Conservation (phyloP, 2,113 vertebrate species). For the Heterocephalus glaber region DNA sequence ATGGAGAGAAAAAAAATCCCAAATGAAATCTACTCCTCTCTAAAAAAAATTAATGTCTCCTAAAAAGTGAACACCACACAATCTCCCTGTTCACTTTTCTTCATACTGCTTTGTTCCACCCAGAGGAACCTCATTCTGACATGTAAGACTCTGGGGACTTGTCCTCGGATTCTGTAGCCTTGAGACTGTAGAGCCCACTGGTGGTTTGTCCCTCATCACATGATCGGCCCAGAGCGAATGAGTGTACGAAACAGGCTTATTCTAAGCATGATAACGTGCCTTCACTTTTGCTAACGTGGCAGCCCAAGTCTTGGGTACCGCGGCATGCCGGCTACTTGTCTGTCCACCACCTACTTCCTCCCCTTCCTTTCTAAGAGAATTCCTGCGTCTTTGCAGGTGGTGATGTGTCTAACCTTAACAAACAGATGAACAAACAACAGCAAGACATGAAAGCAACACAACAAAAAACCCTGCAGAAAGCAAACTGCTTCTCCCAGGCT, state of each 20-base stretch:
- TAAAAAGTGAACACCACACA: not conserved
- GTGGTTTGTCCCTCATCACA: not conserved
- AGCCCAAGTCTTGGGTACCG: not conserved
- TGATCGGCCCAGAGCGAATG: not conserved
- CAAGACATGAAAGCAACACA: not conserved
- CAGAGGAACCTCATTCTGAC: not conserved
- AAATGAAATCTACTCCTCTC: not conserved
- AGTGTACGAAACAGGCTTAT: not conserved
- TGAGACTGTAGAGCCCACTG: too few relatives aligned
- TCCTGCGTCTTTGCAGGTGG: not conserved
- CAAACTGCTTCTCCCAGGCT: not conserved
- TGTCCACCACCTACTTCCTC: not conserved
- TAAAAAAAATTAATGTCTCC: not conserved
- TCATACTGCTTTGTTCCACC: not conserved
- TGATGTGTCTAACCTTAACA: accelerated
- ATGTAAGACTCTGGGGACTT: too few relatives aligned
- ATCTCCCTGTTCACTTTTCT: not conserved
- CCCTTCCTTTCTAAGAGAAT: not conserved
- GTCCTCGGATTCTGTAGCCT: not conserved
- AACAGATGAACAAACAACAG: not conserved
- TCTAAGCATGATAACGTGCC: not conserved
- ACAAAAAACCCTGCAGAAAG: not conserved
- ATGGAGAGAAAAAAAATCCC: not conserved
- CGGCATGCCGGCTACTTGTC: too few relatives aligned
- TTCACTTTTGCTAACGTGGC: not conserved